Evolutionary conservation across 2,888 invertebrate species (phyloP).

Genomic region (Sialis lutaria): DNA sequence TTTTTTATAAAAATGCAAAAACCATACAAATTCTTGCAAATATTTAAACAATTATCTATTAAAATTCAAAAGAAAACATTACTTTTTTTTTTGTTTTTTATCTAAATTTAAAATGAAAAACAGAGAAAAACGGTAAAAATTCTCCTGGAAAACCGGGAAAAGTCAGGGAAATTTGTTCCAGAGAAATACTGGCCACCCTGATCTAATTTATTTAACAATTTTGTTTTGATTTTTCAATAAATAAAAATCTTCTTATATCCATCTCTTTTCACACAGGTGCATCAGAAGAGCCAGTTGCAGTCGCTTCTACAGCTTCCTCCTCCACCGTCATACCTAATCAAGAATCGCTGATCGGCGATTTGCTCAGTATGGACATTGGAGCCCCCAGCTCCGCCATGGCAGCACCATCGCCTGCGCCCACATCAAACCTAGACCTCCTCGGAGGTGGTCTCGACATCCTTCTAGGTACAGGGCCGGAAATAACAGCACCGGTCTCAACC

Average conservation of each 20-base stretch:
- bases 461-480: slow-evolving; percentile 19
- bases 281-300: slow-evolving; percentile 2
- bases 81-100: too few relatives aligned
- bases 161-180: too few relatives aligned
- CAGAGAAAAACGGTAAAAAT: too few relatives aligned
- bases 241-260: not conserved
- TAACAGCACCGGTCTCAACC: slow-evolving; percentile 19
- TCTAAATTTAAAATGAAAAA: too few relatives aligned
- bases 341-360: slow-evolving; percentile 92
- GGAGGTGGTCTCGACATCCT: slow-evolving; percentile 83
- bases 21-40: too few relatives aligned
- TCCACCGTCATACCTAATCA: slow-evolving; percentile 58
- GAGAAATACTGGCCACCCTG: too few relatives aligned
- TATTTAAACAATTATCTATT: too few relatives aligned
- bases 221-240: not conserved
- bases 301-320: slow-evolving; percentile 20
- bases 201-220: too few relatives aligned
- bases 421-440: slow-evolving; percentile 62
- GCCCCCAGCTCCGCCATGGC: slow-evolving; percentile 33
- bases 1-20: too few relatives aligned
- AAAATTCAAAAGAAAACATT: too few relatives aligned
- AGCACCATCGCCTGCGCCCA: slow-evolving; percentile 30
- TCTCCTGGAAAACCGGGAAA: too few relatives aligned
- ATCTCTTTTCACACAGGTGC: not conserved
- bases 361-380: slow-evolving; percentile 91